These are phyloP conservation scores for Drosophila sp. DNA, from an alignment of 1,140 invertebrate genomes.

Conservation along the genomic window DNA sequence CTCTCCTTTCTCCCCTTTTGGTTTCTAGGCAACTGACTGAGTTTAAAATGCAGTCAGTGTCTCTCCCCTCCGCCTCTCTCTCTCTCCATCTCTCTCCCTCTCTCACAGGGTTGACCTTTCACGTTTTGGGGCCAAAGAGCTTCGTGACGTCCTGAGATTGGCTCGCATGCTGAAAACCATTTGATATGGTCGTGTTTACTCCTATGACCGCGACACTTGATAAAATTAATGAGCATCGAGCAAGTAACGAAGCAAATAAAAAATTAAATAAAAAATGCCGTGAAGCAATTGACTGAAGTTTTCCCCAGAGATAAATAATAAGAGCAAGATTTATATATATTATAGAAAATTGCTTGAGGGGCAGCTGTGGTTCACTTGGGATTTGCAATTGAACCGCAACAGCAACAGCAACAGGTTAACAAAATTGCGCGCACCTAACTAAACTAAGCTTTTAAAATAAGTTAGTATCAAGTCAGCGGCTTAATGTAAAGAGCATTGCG, in stretches of 20 bases:
- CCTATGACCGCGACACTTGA: conserved; percentile 41
- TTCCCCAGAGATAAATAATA: conserved; percentile 29
- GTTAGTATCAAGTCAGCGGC: conserved; percentile 19
- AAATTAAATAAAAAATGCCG: conserved; percentile 3
- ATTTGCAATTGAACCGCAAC: conserved; percentile 6
- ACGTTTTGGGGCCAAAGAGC: conserved; percentile 5
- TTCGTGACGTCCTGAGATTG: conserved; percentile 16
- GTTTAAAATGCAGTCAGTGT: conserved; percentile 42
- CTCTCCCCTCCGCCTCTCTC: too few species aligned
- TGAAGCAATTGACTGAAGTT: conserved; percentile 28
- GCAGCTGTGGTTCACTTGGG: conserved; percentile 10
- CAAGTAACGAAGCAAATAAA: neutral
- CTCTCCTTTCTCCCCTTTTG: neutral
- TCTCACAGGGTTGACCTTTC: conserved; percentile 46
- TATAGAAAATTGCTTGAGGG: conserved; percentile 36
- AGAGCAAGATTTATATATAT: neutral
- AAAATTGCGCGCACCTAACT: conserved; percentile 16
- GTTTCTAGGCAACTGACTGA: too few species aligned
- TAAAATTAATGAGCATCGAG: conserved; percentile 48
- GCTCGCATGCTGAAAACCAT: conserved; percentile 33
- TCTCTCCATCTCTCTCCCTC: too few species aligned
- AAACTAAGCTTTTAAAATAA: conserved; percentile 21
- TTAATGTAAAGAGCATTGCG: conserved; percentile 32
- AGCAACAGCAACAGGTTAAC: conserved; percentile 26
- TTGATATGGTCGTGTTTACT: conserved; percentile 36